phyloP scores from a whole-genome alignment of 1,140 invertebrate genomes.

The Bombyx mandarina region DNA sequence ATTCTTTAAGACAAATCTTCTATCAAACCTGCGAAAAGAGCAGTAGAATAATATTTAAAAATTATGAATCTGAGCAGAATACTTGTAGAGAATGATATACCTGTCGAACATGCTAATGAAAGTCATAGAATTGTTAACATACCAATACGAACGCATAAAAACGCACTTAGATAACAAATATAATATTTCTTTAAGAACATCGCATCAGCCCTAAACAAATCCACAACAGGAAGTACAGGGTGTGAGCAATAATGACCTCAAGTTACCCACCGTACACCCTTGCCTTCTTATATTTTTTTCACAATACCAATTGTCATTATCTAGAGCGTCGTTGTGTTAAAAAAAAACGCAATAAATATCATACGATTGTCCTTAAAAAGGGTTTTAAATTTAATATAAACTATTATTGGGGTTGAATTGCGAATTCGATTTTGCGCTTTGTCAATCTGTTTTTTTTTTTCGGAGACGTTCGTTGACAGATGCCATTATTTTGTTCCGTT shows the following conservation, averaged over 20 bases:
- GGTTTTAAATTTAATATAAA: conserved; percentile 65
- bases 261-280: conserved; percentile 54
- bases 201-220: conserved; percentile 34
- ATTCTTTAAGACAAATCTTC: no score
- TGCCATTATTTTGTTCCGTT: conserved; percentile 1
- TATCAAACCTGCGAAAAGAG: no score
- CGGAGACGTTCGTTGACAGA: conserved; percentile 4
- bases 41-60: no score
- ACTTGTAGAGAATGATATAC: no score
- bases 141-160: no score
- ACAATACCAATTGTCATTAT: conserved; percentile 35
- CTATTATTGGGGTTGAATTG: conserved; percentile 37
- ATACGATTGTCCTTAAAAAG: conserved; percentile 66
- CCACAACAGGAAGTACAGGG: conserved; percentile 59
- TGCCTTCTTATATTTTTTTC: conserved; percentile 25
- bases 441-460: not conserved
- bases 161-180: no score
- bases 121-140: no score
- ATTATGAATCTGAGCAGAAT: no score
- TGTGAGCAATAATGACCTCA: conserved; percentile 63
- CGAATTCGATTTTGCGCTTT: conserved; percentile 1
- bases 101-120: no score
- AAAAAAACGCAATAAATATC: conserved; percentile 67
- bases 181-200: no score
- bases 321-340: conserved; percentile 44